A percentile compares a stretch with the other conserved stretches of the same genome.
phyloP scores from a whole-genome alignment of 1,140 invertebrate species.

The Spodoptera frugiperda region DNA sequence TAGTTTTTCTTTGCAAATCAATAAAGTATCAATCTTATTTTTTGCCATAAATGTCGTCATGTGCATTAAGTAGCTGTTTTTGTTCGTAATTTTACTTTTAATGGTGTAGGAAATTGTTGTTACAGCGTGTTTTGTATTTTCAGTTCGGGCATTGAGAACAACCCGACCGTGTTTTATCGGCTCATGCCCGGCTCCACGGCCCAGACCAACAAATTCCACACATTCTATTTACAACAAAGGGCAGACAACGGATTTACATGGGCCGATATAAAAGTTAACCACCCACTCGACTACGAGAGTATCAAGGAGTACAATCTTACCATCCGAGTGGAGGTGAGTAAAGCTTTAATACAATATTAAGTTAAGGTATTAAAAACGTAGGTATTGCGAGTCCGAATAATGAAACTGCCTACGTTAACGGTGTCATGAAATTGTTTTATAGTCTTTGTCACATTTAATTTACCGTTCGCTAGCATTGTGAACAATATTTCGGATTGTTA shows the following conservation, averaged over 20 bases:
- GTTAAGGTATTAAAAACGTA: slow-evolving; percentile 8
- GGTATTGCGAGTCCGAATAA: neutral
- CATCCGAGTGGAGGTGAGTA: slow-evolving; percentile 95
- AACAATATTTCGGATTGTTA: slow-evolving; percentile 10
- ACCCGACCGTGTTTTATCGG: slow-evolving; percentile 97
- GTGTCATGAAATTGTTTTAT: slow-evolving; percentile 11
- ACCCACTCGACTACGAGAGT: slow-evolving; percentile 97
- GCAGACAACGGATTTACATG: slow-evolving; percentile 96
- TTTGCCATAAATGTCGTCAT: slow-evolving; percentile 67
- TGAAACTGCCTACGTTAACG: neutral
- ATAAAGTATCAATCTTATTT: slow-evolving; percentile 24
- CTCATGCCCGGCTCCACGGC: slow-evolving; percentile 97
- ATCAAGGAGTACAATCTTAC: slow-evolving; percentile 98
- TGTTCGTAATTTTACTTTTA: slow-evolving; percentile 17
- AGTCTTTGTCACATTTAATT: slow-evolving; percentile 13
- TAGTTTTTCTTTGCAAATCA: slow-evolving; percentile 20
- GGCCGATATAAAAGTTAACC: slow-evolving; percentile 98
- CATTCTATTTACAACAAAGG: slow-evolving; percentile 97
- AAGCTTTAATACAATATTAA: neutral
- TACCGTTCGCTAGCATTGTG: neutral
- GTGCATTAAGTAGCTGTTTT: slow-evolving; percentile 59
- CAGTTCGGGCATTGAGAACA: slow-evolving; percentile 98
- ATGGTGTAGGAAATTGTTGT: slow-evolving; percentile 29
- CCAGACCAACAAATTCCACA: slow-evolving; percentile 98
- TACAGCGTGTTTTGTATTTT: slow-evolving; percentile 72